Percentiles rank a stretch among this genome's conserved stretches.
phyloP scores from a whole-genome alignment of 2,113 vertebrate species.

The Heterotilapia buettikoferi region DNA sequence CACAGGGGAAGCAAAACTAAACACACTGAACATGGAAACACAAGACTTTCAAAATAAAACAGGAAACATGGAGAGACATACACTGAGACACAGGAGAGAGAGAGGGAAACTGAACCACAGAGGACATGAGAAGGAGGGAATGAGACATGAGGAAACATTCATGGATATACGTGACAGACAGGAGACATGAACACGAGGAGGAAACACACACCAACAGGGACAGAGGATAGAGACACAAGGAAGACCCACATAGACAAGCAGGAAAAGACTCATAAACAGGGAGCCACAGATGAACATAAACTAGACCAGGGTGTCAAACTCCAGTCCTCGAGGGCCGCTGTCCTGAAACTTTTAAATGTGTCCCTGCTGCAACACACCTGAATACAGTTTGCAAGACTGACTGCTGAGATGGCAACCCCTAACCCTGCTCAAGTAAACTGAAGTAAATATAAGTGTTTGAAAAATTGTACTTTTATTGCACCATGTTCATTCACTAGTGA shows the following conservation, averaged over 20 bases:
- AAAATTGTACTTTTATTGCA: accelerated
- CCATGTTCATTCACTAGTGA: neutral
- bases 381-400: neutral
- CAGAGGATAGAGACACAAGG: neutral
- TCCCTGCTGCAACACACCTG: neutral
- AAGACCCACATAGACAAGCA: neutral
- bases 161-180: neutral
- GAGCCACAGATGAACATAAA: neutral
- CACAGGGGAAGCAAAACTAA: accelerated
- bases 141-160: neutral
- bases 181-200: neutral
- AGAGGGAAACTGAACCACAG: neutral
- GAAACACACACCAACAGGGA: neutral
- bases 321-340: neutral
- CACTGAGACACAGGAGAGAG: neutral
- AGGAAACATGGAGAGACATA: neutral
- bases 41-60: neutral
- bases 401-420: neutral
- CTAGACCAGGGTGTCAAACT: neutral
- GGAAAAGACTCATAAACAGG: neutral
- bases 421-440: neutral
- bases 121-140: neutral
- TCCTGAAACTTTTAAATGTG: neutral
- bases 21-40: neutral
- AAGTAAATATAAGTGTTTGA: neutral